phyloP scores from a whole-genome alignment of 92 coral and sea anemone genomes.

The Pocillopora grandis region DNA sequence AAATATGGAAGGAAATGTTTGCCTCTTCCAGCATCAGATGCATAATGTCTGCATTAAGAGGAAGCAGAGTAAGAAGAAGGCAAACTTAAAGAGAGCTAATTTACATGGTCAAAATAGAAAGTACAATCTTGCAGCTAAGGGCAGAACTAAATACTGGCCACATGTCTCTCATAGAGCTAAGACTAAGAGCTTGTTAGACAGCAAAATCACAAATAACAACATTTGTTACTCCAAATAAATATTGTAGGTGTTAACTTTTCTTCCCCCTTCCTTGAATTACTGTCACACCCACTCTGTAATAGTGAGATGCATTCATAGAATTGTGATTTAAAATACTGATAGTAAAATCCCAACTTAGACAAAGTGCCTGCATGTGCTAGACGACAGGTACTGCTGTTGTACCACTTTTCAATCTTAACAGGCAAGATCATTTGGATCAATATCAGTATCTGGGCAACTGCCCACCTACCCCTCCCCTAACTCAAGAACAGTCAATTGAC shows the following conservation, averaged over 20 bases:
- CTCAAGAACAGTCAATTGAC: no score
- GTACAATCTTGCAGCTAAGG: background rate
- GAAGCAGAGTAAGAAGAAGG: background rate
- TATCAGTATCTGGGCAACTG: no score
- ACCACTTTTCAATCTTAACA: background rate
- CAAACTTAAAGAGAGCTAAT: background rate
- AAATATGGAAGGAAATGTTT: slow-evolving; percentile 89
- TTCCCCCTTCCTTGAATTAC: background rate
- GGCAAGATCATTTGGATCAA: background rate
- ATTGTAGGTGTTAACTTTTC: background rate
- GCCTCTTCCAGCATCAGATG: slow-evolving; percentile 62
- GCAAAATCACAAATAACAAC: background rate
- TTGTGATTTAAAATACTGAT: no score
- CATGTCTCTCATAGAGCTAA: background rate
- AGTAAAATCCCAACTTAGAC: background rate
- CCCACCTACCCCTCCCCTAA: no score
- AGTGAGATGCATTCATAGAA: no score
- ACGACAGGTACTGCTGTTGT: background rate
- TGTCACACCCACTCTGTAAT: background rate
- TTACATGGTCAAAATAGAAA: background rate
- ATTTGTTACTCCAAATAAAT: background rate
- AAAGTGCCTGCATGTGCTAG: background rate
- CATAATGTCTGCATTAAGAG: background rate
- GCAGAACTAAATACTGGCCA: background rate
- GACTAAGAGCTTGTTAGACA: background rate